These are phyloP conservation scores for Dermatemys mawii DNA, from an alignment of 2,113 vertebrate genomes.

Conservation along the genomic window DNA sequence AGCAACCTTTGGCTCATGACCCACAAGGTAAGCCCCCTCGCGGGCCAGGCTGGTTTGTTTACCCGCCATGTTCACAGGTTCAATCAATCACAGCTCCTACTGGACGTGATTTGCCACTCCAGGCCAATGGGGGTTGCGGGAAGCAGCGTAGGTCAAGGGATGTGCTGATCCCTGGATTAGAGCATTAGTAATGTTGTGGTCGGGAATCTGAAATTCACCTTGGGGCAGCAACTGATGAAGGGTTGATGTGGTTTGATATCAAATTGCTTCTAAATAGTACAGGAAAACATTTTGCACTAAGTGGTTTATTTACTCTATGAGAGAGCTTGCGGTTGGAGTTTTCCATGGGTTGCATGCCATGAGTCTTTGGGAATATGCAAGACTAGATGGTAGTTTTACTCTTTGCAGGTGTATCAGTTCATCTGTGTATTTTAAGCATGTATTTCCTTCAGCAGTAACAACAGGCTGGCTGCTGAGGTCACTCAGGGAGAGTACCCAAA, in stretches of 20 bases:
- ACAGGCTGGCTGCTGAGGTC: background rate
- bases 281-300: background rate
- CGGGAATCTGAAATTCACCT: background rate
- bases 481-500: background rate
- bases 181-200: background rate
- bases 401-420: background rate
- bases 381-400: background rate
- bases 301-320: background rate
- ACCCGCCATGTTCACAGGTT: too few relatives aligned
- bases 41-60: too few relatives aligned
- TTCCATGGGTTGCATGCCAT: background rate
- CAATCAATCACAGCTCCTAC: too few relatives aligned
- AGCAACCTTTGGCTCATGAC: too few relatives aligned
- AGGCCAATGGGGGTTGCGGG: too few relatives aligned
- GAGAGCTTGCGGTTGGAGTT: background rate
- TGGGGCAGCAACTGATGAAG: background rate
- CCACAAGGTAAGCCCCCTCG: too few relatives aligned
- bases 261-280: background rate
- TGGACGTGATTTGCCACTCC: too few relatives aligned
- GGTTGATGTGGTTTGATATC: background rate
- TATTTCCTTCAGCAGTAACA: background rate
- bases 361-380: background rate
- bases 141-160: too few relatives aligned
- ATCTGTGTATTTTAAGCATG: background rate
- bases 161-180: too few relatives aligned